A percentile compares a stretch with the other conserved stretches of the same genome.
These are phyloP conservation scores for Hyperopisus bebe DNA, from an alignment of 2,113 vertebrate genomes.

Conservation along the genomic window DNA sequence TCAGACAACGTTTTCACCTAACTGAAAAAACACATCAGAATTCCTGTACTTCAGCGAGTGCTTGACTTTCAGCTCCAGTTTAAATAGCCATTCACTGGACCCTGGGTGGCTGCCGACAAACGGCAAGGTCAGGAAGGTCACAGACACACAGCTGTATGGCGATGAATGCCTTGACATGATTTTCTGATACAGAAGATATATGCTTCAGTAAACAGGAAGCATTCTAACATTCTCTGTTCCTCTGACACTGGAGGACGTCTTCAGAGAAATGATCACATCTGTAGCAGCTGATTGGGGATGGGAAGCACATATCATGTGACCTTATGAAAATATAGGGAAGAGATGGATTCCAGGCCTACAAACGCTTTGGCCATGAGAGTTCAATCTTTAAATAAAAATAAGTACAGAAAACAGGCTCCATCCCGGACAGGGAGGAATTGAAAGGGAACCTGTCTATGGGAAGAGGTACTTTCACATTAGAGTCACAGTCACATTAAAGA, in stretches of 20 bases:
- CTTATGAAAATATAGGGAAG: not conserved
- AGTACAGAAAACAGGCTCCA: not conserved
- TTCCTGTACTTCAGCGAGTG: not conserved
- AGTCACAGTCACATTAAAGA: not conserved
- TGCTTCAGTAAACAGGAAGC: not conserved
- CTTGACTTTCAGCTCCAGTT: not conserved
- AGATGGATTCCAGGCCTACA: not conserved
- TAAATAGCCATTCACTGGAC: not conserved
- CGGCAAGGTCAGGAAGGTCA: not conserved
- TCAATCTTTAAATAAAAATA: not conserved
- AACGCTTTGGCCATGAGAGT: not conserved
- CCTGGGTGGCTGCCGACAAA: not conserved
- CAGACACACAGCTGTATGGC: not conserved
- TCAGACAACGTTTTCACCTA: not conserved
- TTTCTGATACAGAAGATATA: slow-evolving; percentile 13
- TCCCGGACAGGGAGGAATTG: not conserved
- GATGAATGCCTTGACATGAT: not conserved
- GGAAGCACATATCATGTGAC: not conserved
- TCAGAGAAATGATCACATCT: not conserved
- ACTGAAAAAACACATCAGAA: not conserved
- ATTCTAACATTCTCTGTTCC: not conserved
- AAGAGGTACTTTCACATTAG: not conserved
- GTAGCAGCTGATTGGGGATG: not conserved
- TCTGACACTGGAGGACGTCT: not conserved
- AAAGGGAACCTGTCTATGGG: not conserved